A percentile compares a stretch with the other conserved stretches of the same genome.
These are phyloP conservation scores for Oenanthe melanoleuca DNA, from an alignment of 2,113 vertebrate genomes.

Conservation along the genomic window DNA sequence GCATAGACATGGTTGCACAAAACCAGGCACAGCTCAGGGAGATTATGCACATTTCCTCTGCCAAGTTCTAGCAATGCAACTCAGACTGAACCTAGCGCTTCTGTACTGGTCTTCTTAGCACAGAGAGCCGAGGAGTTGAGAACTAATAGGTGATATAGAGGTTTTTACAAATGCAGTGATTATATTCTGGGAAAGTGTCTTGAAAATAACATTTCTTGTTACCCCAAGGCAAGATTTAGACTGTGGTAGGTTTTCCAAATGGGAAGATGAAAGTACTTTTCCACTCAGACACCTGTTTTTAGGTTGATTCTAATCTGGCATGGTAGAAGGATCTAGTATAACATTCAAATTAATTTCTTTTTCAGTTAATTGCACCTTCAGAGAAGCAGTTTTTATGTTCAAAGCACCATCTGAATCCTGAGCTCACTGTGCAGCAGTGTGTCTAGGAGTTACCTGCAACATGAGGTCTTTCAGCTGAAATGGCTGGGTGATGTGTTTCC, in stretches of 20 bases:
- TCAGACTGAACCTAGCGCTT: not conserved
- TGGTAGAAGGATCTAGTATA: not conserved
- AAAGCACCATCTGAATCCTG: not conserved
- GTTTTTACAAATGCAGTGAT: not conserved
- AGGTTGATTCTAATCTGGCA: not conserved
- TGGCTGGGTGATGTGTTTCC: not conserved
- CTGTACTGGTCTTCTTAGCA: not conserved
- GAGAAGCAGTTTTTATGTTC: not conserved
- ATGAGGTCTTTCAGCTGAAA: not conserved
- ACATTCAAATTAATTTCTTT: not conserved
- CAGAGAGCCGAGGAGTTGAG: not conserved
- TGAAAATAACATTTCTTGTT: not conserved
- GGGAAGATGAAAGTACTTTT: not conserved
- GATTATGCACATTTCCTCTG: not conserved
- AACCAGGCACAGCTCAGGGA: not conserved
- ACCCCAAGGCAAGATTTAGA: not conserved
- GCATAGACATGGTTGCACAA: not conserved
- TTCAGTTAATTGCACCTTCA: not conserved
- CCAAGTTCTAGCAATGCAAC: not conserved
- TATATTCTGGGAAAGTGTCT: not conserved
- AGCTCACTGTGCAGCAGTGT: not conserved
- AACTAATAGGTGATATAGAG: not conserved
- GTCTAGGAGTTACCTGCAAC: not conserved
- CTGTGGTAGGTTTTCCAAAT: not conserved
- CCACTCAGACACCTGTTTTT: not conserved